Base-by-base conservation (phyloP, 1,140 invertebrate genomes). In the Nasonia giraulti region DNA sequence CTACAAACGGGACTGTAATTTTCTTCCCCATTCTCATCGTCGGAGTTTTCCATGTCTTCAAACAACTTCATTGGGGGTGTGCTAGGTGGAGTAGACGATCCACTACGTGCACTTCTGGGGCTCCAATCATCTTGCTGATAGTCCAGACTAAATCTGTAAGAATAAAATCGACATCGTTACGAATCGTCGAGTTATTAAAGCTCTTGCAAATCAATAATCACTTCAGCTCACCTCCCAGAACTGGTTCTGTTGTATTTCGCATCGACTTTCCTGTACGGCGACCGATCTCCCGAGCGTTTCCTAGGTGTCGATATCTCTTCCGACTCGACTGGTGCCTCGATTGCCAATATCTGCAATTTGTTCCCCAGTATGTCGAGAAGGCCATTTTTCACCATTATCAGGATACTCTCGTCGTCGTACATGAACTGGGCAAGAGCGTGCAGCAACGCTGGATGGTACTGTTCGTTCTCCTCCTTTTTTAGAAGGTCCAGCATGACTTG, bases 1-100 rank as follows among this genome's bases (percentile, higher is more conserved):
- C 90, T 92, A 62, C 90, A 93, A 73, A 93, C 90, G 10, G 91
- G 91, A 87, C 92, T 92, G n/a, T 92, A 92, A 88, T 91, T 91
- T 68, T 92, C 90, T 82, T 93, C 91, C 4, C 88, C 83, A 62
- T 80, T 88, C 71, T 91, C 88, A 73, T 90, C 88, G 8, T 78
- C 87, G 27, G 86, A 87, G 3, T 88, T 87, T 77, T 85, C 84
- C 0, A 31, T 74, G 7, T 85, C 87, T 55, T 88, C 86, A 27
- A 88, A 89, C 44, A 88, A 73, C 33, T 88, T 81, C 33, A 89
- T 84, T 5, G 91, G 89, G n/a, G 92, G 91, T 68, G 91, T 91
- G 75, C 89, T 89, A 40, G 91, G 89, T 27, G 91, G 89, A 7
- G 91, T 91, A 2, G 89, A 92, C n/a, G 83, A 90, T 10, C 88